A percentile compares a stretch with the other conserved stretches of the same genome.
phyloP scores from a whole-genome alignment of 1,140 invertebrate genomes.

The Drosophila chauvacae region DNA sequence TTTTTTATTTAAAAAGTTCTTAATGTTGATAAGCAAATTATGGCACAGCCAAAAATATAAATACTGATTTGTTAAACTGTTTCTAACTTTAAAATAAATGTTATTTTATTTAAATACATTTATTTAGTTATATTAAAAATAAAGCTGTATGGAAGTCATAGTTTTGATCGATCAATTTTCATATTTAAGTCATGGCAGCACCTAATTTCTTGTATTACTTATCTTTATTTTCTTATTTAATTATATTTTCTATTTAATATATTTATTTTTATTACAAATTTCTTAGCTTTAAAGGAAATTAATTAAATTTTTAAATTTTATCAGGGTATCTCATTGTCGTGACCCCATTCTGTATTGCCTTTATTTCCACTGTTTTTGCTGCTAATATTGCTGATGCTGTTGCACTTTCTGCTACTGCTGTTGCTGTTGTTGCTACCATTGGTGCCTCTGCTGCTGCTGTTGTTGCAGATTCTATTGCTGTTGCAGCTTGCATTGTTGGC shows the following conservation, averaged over 20 bases:
- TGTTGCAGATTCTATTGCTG: constrained; percentile 32
- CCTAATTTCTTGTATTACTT: no score
- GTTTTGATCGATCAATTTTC: not conserved
- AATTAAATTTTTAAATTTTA: not conserved
- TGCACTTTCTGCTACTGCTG: constrained; percentile 4
- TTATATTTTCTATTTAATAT: not conserved
- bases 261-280: not conserved
- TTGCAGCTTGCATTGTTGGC: constrained; percentile 16
- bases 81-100: not conserved
- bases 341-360: not conserved
- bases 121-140: not conserved
- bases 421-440: constrained; percentile 12
- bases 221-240: no score
- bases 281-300: not conserved
- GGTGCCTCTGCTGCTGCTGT: constrained; percentile 2
- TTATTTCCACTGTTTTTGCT: not conserved
- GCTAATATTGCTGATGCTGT: constrained; percentile 7
- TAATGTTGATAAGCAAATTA: not conserved
- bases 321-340: not conserved
- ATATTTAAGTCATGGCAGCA: no score
- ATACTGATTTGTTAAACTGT: not conserved
- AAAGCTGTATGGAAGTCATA: rapidly evolving
- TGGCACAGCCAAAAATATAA: not conserved
- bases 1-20: not conserved
- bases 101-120: no score